phyloP scores from a whole-genome alignment of 2,113 vertebrate species.

The Chinchilla lanigera region DNA sequence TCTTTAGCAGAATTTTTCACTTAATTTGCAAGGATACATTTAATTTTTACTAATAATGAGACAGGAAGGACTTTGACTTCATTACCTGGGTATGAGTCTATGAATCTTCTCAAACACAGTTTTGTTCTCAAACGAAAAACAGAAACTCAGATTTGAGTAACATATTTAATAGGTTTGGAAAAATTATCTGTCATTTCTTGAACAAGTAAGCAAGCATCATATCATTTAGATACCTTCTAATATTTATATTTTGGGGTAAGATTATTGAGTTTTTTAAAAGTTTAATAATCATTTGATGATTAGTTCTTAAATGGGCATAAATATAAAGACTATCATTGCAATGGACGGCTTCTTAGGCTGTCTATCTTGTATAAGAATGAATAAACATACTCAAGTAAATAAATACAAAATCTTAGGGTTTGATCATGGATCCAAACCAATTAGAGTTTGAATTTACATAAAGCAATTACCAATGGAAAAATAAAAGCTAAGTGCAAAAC shows the following conservation, averaged over 20 bases:
- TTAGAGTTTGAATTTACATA: conserved; percentile 36
- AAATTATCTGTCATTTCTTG: conserved; percentile 13
- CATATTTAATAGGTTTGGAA: background rate
- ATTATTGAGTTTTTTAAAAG: background rate
- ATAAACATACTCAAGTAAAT: background rate
- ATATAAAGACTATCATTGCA: background rate
- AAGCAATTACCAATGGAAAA: background rate
- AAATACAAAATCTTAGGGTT: background rate
- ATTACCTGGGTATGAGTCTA: background rate
- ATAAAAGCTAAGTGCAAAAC: background rate
- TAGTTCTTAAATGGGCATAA: background rate
- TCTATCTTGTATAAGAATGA: background rate
- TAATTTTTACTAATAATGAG: conserved; percentile 37
- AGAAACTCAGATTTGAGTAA: background rate
- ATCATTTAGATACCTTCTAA: background rate
- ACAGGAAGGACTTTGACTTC: background rate
- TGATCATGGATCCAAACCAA: background rate
- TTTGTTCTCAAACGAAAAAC: background rate
- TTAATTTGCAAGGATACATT: background rate
- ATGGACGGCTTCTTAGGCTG: background rate
- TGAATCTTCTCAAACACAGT: background rate
- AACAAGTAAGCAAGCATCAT: background rate
- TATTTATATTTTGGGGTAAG: background rate
- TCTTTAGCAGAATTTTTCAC: background rate
- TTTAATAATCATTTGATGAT: background rate